Evolutionary conservation across 2,888 invertebrate genomes (phyloP), one percentile per base, ranked within the genome.

Genomic region (Luperina nickerlii): DNA sequence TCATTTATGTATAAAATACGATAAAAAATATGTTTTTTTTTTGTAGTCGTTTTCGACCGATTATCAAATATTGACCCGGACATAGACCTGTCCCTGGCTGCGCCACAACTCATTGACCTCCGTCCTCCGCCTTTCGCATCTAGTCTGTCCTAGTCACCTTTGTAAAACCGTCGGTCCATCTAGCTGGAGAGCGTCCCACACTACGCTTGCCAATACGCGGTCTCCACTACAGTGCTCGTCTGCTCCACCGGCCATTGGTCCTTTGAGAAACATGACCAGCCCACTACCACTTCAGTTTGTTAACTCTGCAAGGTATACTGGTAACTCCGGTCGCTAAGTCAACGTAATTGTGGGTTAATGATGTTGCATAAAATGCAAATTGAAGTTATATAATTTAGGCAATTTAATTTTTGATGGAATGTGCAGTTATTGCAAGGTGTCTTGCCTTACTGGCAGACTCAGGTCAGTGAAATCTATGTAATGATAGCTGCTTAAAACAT

Each of bases 351-450:
- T 81, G 68, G 65, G 67, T 66, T 77, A 78, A 81, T 73, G 63
- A 79, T 66, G 75, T 84, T 87, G 76, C 80, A 87, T 72, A 71
- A 76, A 85, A 84, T 84, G 79, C 76, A 84, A 45, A 15, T 72
- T 48, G 38, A 63, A 27, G 69, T 87, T 84, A 84, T 66, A 72
- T 77, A 79, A 87, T 76, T 76, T 79, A 57, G 20, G 73, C 67
- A 76, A 74, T 62, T 69, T 63, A 51, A 83, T 83, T 27, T 75
- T 65, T 79, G 62, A 84, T 84, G 67, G 72, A 74, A 83, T 63
- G 5, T 51, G 74, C 76, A 78, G 57, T 74, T 84, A 74, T 57
- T 84, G 68, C 84, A 71, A 74, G 66, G 13, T 38, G 18, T 66
- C 38, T 70, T 70, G n/a, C 18, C 18, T 73, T 62, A 51, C 48